Percentiles rank a stretch among this genome's conserved stretches.
phyloP scores from a whole-genome alignment of 2,797 vertebrate species.

The Tympanoctomys barrerae region DNA sequence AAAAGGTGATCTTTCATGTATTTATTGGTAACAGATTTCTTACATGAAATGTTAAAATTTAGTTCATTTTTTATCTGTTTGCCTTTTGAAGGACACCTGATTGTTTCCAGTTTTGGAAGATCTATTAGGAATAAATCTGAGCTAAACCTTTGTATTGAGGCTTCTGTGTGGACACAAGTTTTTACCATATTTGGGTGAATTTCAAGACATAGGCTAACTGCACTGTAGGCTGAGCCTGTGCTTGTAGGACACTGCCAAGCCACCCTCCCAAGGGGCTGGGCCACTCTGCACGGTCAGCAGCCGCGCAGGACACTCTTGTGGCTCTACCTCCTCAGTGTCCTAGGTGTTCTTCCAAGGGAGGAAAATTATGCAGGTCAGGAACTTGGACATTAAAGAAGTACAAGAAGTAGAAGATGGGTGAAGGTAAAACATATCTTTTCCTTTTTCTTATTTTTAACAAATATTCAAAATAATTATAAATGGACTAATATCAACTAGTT shows the following conservation, averaged over 20 bases:
- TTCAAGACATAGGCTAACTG: neutral
- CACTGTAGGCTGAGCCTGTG: neutral
- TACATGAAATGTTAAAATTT: constrained; percentile 33
- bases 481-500: neutral
- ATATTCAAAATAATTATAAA: neutral
- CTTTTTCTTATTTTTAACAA: neutral
- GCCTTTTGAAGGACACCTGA: neutral
- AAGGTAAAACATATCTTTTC: neutral
- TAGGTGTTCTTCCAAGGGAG: neutral
- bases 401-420: neutral
- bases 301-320: neutral
- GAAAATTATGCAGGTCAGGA: neutral
- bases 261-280: neutral
- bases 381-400: neutral
- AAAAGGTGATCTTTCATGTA: neutral
- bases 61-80: constrained; percentile 7
- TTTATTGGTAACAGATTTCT: constrained; percentile 9
- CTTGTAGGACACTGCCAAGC: neutral
- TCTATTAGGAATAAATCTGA: neutral
- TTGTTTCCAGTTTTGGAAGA: neutral
- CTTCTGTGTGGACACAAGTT: neutral
- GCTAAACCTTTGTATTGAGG: neutral
- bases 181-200: neutral
- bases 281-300: neutral
- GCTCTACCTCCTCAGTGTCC: neutral